phyloP scores from a whole-genome alignment of 2,888 invertebrate genomes.

The Candidula unifasciata region DNA sequence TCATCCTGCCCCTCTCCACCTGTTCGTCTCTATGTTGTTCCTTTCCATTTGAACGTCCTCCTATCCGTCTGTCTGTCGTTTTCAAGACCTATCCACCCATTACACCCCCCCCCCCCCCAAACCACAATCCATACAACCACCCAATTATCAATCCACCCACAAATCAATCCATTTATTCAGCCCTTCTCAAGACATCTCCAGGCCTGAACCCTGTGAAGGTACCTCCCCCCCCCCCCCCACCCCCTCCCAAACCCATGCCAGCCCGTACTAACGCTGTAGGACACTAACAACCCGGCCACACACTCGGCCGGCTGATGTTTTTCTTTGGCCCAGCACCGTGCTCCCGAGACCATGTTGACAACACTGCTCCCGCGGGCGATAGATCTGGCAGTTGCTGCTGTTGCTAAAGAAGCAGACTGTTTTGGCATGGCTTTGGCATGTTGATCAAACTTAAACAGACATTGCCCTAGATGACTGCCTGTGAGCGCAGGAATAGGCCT shows the following conservation, averaged over 20 bases:
- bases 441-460: slow-evolving; percentile 9
- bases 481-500: neutral
- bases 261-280: neutral
- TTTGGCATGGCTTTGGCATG: slow-evolving; percentile 14
- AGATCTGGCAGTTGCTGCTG: slow-evolving; percentile 20
- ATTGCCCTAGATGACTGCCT: neutral
- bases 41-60: too few relatives aligned
- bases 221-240: too few relatives aligned
- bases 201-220: too few relatives aligned
- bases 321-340: neutral
- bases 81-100: too few relatives aligned
- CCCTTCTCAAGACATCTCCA: neutral
- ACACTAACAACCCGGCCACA: too few relatives aligned
- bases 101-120: too few relatives aligned
- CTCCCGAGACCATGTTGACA: neutral
- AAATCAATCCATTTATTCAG: neutral
- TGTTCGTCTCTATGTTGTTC: too few relatives aligned
- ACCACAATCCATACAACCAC: too few relatives aligned
- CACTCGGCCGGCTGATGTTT: too few relatives aligned
- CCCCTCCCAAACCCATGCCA: neutral
- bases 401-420: neutral
- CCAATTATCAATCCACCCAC: too few relatives aligned
- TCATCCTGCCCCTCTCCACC: too few relatives aligned
- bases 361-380: neutral
- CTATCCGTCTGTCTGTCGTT: too few relatives aligned